A percentile compares a stretch with the other conserved stretches of the same genome.
Conservation (phyloP, 1,140 invertebrate genomes). For the Zaprionus camerounensis region DNA sequence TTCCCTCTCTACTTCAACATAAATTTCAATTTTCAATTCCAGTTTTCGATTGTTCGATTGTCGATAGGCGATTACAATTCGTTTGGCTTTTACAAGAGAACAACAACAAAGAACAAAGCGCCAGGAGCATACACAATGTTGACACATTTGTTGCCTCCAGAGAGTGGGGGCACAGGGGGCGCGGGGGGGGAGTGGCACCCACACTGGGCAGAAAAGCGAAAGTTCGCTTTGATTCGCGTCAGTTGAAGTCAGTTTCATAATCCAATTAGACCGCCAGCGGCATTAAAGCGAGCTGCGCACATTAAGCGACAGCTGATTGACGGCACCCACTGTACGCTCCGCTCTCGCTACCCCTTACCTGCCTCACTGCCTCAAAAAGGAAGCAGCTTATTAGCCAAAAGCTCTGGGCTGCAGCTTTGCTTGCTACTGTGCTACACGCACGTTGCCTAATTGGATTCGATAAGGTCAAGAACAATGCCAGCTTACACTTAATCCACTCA, state of each 20-base stretch:
- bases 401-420: not conserved
- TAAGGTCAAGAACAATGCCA: constrained; percentile 76
- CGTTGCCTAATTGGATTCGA: constrained; percentile 70
- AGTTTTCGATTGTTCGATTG: constrained; percentile 8
- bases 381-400: constrained; percentile 72
- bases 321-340: constrained; percentile 21
- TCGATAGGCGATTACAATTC: constrained; percentile 62
- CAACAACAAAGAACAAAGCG: constrained; percentile 23
- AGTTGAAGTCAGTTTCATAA: constrained; percentile 53
- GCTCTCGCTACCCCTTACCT: not conserved
- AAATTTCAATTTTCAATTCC: constrained; percentile 55
- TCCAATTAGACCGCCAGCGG: constrained; percentile 63
- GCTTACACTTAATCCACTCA: not conserved
- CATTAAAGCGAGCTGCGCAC: constrained; percentile 41
- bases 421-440: constrained; percentile 72
- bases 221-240: constrained; percentile 33
- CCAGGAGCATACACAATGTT: constrained; percentile 40
- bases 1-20: constrained; percentile 8
- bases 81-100: constrained; percentile 53
- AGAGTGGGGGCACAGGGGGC: not conserved
- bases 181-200: constrained; percentile 16
- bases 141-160: constrained; percentile 36
- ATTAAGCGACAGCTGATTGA: constrained; percentile 74
- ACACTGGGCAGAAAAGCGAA: constrained; percentile 50
- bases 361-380: constrained; percentile 34